Evolutionary conservation across 2,113 vertebrate genomes (phyloP).

Genomic region (Tonatia bakeri): DNA sequence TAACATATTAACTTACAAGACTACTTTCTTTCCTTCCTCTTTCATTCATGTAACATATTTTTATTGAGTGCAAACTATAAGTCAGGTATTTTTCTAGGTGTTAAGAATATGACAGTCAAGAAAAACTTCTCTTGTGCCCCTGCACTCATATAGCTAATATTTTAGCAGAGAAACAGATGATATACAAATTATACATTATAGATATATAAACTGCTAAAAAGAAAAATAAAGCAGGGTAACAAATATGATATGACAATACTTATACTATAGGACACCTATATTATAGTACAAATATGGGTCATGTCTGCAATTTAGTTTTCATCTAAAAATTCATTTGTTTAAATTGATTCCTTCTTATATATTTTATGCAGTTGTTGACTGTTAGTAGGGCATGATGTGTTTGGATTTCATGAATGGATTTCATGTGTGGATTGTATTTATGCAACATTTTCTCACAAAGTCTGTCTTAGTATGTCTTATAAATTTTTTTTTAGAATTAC

Average conservation of each 20-base stretch:
- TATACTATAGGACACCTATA: not conserved
- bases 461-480: not conserved
- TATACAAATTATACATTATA: not conserved
- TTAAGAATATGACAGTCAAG: not conserved
- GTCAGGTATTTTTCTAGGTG: not conserved
- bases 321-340: constrained; percentile 22
- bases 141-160: not conserved
- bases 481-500: not conserved
- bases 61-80: not conserved
- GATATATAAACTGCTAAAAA: not conserved
- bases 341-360: constrained; percentile 21
- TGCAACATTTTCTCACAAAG: not conserved
- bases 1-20: not conserved
- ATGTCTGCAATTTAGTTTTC: constrained; percentile 29
- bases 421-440: not conserved
- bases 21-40: not conserved
- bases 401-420: not conserved
- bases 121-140: not conserved
- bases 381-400: not conserved
- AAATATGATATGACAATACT: not conserved
- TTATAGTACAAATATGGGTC: not conserved
- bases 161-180: not conserved
- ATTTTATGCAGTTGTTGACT: constrained; percentile 33
- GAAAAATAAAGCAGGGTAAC: not conserved
- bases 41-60: not conserved